Evolutionary conservation across 92 coral and sea anemone genomes (phyloP), one percentile per base, ranked within the genome.

Genomic region (Blastomussa wellsi): DNA sequence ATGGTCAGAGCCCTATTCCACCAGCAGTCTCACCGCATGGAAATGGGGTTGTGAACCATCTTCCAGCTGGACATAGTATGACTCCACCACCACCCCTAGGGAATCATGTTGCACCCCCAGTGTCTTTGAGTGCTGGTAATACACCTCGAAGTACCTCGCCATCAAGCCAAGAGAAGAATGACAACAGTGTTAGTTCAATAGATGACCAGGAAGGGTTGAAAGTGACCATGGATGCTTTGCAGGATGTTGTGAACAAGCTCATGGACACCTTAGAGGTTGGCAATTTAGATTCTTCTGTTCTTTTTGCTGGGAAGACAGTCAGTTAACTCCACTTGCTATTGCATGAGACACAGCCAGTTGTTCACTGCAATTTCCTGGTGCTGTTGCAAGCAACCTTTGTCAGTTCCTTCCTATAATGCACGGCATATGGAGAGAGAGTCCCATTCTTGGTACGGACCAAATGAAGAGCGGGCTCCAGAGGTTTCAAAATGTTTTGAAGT

Each of bases 141-240:
- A 94, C 99, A n/a, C 98, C 99, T 57, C 90, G 95, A 47, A 87
- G 95, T 79, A 74, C 87, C 7, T 92, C 99, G 36, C 99, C 99
- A 48, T 83, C 89, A 39, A 83, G 90, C 29, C 87, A 89, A 66
- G 90, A 74, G 26, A 79, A 80, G 60, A 67, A 79, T 70, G 87
- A 90, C 8, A 88, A 92, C 67, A 77, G 51, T 72, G 48, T 81
- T 22, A 88, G 82, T 84, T 87, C 80, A 16, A 66, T 96, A 84
- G 89, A 91, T 81, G 92, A 95, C 53, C 92, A 88, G 69, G 94
- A 91, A 90, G 99, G 95, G 12, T 89, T 96, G 20, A 93, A 94
- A 69, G 93, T 91, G 82, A 96, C 99, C 26, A 84, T 94, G 90
- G 96, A 92, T 91, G 99, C 99, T n/a, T 85, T 96, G 32, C 94